Evolutionary conservation across 37 sponge, comb jelly and placozoan genomes (phyloP), one percentile per base, ranked within the genome.

Genomic region (Eunapius fragilis): DNA sequence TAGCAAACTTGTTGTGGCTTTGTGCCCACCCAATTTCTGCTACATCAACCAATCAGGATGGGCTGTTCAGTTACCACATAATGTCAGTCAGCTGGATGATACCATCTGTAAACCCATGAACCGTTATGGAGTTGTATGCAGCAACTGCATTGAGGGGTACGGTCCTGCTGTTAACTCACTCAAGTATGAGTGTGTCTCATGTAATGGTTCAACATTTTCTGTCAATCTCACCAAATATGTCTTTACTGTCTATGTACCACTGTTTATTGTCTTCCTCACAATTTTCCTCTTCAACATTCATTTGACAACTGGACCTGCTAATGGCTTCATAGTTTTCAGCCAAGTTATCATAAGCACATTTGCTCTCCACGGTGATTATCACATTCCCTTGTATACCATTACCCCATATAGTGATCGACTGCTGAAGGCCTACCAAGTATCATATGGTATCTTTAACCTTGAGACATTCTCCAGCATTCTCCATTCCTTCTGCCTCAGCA

Each of bases 391-490:
- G 9, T 45, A 45, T 9, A 45, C 47, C 47, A 45, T 45, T 11
- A 45, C 47, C 4, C 71, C 71, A 13, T 30, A 25, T 17, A n/a
- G 38, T 31, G 32, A 77, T 0, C 3, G 31, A 25, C 58, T 73
- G 0, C 68, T 76, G 24, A 50, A 50, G 25, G 73, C 68, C 28
- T 91, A 91, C 75, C 26, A 26, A 7, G 31, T 86, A 25, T 77
- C 82, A 17, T 91, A 87, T 78, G 75, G 84, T 50, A 76, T 91
- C 50, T 83, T 86, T 79, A 91, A 91, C 68, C 76, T 91, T 4
- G 33, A 91, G 2, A 83, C 83, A 26, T 34, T 91, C 37, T 75
- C 67, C 0, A 67, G 33, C 5, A 68, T 33, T 3, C 23, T 76
- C 22, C 49, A 76, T 70, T 71, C 79, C 0, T 38, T 86, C 35